Conservation (phyloP, 2,797 vertebrate species). For the Capromys pilorides region DNA sequence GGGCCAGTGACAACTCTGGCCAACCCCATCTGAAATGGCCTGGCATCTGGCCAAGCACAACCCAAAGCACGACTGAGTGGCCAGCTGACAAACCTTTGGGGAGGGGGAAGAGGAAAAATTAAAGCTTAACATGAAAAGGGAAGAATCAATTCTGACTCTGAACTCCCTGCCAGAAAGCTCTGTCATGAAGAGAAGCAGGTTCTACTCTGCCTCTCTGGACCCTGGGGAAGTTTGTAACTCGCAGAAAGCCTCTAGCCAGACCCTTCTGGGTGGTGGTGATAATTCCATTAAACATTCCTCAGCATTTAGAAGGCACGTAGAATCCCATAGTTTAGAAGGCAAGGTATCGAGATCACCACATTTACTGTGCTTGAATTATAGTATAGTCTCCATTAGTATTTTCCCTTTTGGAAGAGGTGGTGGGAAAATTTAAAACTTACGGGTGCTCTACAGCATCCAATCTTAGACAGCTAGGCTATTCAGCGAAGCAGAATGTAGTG, state of each 20-base stretch:
- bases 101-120: neutral
- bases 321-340: neutral
- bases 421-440: neutral
- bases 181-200: neutral
- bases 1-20: neutral
- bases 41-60: neutral
- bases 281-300: neutral
- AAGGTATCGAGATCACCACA: neutral
- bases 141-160: slow-evolving; percentile 26
- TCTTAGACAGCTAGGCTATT: neutral
- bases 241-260: neutral
- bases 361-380: neutral
- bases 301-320: neutral
- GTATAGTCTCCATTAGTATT: neutral
- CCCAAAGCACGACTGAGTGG: neutral
- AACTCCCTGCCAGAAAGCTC: neutral
- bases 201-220: neutral
- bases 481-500: neutral
- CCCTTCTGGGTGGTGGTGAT: neutral
- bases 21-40: neutral
- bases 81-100: neutral
- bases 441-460: neutral
- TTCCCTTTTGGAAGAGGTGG: neutral
- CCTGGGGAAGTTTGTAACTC: neutral
- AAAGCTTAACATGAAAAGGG: neutral